Conservation (phyloP, 92 coral and sea anemone genomes). For the Meandrina meandrites region DNA sequence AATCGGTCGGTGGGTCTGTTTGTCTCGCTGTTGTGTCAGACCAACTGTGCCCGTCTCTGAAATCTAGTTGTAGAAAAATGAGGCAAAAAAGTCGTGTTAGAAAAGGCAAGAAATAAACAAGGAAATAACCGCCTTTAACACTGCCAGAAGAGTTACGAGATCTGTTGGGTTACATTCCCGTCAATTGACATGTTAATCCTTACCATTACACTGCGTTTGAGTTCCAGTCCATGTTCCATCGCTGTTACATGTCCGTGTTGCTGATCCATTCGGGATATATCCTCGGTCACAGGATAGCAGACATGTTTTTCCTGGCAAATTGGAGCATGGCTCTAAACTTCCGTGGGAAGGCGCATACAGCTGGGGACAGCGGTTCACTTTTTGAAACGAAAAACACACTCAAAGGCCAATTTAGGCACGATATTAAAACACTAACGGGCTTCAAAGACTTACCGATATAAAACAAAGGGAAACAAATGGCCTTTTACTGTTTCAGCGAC, state of each 20-base stretch:
- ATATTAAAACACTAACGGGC: neutral
- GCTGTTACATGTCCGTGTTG: slow-evolving; percentile 54
- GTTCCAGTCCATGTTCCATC: slow-evolving; percentile 71
- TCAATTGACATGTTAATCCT: neutral
- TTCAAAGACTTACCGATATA: neutral
- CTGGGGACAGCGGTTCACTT: slow-evolving; percentile 43
- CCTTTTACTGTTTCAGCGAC: too few species aligned
- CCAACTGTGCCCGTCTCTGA: too few species aligned
- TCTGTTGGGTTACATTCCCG: too few species aligned
- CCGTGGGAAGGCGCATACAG: slow-evolving; percentile 43
- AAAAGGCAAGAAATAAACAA: too few species aligned
- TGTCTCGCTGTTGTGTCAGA: neutral
- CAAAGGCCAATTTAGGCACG: too few species aligned
- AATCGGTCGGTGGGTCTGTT: too few species aligned
- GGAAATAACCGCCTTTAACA: too few species aligned
- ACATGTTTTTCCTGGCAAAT: slow-evolving; percentile 47
- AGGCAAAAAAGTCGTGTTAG: too few species aligned
- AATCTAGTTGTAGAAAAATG: too few species aligned
- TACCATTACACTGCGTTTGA: slow-evolving; percentile 65
- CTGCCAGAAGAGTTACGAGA: too few species aligned
- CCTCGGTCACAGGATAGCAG: slow-evolving; percentile 65
- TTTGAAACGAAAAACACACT: neutral
- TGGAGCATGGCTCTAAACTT: slow-evolving; percentile 8
- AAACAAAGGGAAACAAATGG: too few species aligned
- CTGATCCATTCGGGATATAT: slow-evolving; percentile 67